Evolutionary conservation across 1,140 invertebrate genomes (phyloP).

Genomic region (Akabosia matsudoensis): DNA sequence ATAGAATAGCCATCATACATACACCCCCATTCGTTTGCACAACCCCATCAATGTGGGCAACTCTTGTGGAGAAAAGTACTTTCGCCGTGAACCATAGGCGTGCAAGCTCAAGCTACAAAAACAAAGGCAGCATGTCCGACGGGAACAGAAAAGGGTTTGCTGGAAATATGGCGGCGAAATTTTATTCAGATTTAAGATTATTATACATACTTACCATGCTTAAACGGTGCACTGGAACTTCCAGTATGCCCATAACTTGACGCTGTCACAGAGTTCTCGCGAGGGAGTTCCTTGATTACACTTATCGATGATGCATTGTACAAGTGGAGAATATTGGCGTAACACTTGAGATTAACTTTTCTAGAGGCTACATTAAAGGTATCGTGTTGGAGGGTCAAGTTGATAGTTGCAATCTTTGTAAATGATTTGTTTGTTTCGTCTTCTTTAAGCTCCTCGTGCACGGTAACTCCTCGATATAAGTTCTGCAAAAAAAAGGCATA

Average conservation of each 20-base stretch:
- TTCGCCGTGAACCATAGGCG: too few species aligned
- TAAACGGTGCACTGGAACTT: neutral
- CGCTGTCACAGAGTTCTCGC: neutral
- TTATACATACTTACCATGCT: neutral
- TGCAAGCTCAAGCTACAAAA: too few species aligned
- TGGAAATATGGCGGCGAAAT: neutral
- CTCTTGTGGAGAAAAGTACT: too few species aligned
- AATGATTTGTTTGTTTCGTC: neutral
- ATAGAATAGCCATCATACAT: too few species aligned
- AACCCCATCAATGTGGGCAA: too few species aligned
- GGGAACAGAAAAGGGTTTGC: neutral
- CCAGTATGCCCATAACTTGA: neutral
- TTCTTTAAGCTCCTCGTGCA: slow-evolving; percentile 3
- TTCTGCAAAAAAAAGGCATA: neutral
- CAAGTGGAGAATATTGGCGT: neutral
- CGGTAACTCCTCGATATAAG: neutral
- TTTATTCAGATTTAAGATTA: neutral
- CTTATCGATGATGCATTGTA: neutral
- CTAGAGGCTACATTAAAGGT: slow-evolving; percentile 1
- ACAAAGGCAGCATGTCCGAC: too few species aligned
- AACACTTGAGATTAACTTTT: neutral
- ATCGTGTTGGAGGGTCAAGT: slow-evolving; percentile 7
- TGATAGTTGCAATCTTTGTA: neutral
- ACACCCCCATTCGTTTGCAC: too few species aligned
- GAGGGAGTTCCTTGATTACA: neutral